Base-by-base conservation (phyloP, 2,797 vertebrate genomes). In the Eulemur coronatus region DNA sequence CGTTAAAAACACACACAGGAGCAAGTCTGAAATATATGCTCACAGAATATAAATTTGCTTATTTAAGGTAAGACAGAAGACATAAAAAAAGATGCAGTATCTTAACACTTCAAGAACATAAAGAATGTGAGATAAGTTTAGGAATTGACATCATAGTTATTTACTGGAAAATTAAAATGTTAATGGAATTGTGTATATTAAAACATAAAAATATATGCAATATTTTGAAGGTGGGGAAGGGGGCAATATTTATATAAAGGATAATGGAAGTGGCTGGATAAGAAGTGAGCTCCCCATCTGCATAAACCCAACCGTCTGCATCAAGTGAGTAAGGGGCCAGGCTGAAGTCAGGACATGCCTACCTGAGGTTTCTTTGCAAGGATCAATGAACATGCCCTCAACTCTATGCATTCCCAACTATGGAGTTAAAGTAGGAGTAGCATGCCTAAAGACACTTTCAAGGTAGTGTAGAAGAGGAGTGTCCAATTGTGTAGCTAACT, bases 11-110 rank as follows among this genome's bases (percentile, higher is more conserved):
- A 84, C 18, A 35, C 81, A 61, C 0, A 7, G 0, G 52, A 92
- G 70, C 17, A 90, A 92, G 28, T 94, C 2, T 20, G 84, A 84
- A 96, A 97, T 57, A 41, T 89, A 70, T 69, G 28, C 28, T 95
- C 35, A 78, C 50, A 85, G 89, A 96, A 76, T 89, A 95, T 52
- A 59, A 59, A 94, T 96, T 94, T 11, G 0, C 28, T 52, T 52
- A 33, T 43, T 93, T 91, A 88, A 89, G 7, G 33, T 80, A 93
- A 78, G 93, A 82, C 1, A 86, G 41, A 84, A 72, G 48, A 89
- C 81, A 72, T n/a, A 81, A 69, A 52, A 86, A 88, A 57, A 1
- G 22, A 61, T 59, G 20, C 4, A 67, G 2, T 11, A 81, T 33
- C 55, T 78, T 89, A 89, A 80, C 20, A 63, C 84, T 8, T 86